Evolutionary conservation across 2,113 vertebrate species (phyloP).

Genomic region (Eonycteris spelaea): DNA sequence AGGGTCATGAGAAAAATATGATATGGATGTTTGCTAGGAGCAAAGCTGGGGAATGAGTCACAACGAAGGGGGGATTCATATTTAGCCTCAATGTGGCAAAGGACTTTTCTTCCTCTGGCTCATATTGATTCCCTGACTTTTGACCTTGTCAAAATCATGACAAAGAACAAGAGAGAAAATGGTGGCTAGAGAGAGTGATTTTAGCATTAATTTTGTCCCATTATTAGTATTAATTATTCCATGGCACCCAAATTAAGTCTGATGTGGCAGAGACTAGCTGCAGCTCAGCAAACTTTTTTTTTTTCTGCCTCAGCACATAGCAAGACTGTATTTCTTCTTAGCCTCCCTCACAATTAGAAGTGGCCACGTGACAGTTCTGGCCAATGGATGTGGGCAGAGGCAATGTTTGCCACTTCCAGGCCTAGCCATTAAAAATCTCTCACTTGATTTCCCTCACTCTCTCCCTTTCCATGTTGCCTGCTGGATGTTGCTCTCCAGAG

Average conservation of each 20-base stretch:
- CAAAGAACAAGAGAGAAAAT: slow-evolving; percentile 39
- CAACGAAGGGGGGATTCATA: background rate
- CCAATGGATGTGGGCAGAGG: background rate
- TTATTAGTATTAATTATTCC: background rate
- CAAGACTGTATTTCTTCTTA: background rate
- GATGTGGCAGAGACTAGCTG: background rate
- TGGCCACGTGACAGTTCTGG: background rate
- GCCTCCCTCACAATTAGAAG: background rate
- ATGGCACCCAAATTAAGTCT: background rate
- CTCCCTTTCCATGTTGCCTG: background rate
- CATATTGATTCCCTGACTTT: background rate
- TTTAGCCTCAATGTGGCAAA: background rate
- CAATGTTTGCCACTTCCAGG: background rate
- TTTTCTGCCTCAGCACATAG: background rate
- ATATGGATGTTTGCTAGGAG: background rate
- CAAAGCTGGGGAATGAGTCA: background rate
- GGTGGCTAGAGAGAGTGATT: background rate
- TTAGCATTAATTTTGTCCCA: slow-evolving; percentile 1
- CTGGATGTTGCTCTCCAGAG: background rate
- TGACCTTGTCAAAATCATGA: background rate
- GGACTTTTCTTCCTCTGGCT: background rate
- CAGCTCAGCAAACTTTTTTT: background rate
- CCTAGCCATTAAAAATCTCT: background rate
- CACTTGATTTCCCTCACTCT: background rate
- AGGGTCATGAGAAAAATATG: slow-evolving; percentile 23